phyloP scores from a whole-genome alignment of 2,888 invertebrate species.

The Subacronicta megacephala region DNA sequence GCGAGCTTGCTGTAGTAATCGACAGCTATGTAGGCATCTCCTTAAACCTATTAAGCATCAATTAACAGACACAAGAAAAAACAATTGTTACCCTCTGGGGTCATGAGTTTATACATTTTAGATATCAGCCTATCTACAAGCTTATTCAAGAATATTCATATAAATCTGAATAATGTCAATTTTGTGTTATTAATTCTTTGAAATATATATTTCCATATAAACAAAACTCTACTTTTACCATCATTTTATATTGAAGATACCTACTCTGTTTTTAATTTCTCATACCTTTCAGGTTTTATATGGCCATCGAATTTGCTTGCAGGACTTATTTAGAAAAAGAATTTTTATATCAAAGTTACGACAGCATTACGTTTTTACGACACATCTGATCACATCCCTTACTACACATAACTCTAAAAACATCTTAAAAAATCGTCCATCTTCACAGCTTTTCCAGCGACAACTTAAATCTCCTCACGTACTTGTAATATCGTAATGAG shows the following conservation, averaged over 20 bases:
- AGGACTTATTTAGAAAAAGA: constrained; percentile 23
- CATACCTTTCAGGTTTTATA: not conserved
- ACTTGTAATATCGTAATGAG: constrained; percentile 87
- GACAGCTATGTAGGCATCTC: not conserved
- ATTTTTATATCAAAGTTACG: constrained; percentile 38
- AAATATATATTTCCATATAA: no score
- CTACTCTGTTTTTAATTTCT: constrained; percentile 1
- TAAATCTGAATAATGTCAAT: no score
- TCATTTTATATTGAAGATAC: no score
- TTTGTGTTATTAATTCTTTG: no score
- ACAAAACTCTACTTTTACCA: not conserved
- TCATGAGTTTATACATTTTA: not conserved
- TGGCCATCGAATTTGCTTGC: constrained; percentile 3
- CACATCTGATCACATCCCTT: constrained; percentile 39
- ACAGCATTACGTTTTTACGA: constrained; percentile 42
- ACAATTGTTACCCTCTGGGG: no score
- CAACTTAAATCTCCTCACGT: constrained; percentile 86
- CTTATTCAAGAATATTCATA: not conserved
- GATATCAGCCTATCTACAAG: not conserved
- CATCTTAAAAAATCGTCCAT: constrained; percentile 61
- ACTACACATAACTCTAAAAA: constrained; percentile 48
- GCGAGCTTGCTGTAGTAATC: not conserved
- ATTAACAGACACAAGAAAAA: no score
- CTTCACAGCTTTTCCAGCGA: constrained; percentile 70
- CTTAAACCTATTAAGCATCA: no score